Percentiles rank a stretch among this genome's conserved stretches.
Evolutionary conservation across 2,888 invertebrate species (phyloP).

Genomic region (Sinohyriopsis cumingii): DNA sequence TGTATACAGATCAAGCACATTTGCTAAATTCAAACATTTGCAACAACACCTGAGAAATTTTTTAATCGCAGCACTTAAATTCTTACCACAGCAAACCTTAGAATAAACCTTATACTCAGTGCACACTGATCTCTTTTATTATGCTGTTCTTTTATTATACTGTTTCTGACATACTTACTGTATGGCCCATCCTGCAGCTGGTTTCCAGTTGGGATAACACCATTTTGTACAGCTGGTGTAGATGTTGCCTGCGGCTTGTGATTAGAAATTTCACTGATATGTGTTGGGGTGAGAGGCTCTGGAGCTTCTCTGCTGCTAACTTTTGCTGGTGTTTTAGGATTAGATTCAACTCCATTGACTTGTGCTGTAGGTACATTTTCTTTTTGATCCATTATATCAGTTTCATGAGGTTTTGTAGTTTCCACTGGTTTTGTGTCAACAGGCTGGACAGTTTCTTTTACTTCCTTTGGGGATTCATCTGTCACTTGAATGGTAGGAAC

Average conservation of each 20-base stretch:
- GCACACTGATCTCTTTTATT: no score
- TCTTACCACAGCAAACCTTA: no score
- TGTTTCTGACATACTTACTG: constrained; percentile 16
- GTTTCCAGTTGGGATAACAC: constrained; percentile 45
- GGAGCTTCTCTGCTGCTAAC: constrained; percentile 29
- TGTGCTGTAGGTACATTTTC: constrained; percentile 44
- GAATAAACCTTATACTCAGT: no score
- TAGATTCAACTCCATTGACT: constrained; percentile 29
- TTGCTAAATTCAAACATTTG: no score
- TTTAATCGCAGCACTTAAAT: no score
- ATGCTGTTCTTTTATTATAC: no score
- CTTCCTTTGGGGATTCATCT: constrained; percentile 5
- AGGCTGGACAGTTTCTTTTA: constrained; percentile 13
- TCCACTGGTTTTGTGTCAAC: constrained; percentile 24
- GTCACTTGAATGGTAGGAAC: constrained; percentile 2
- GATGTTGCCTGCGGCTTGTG: constrained; percentile 59
- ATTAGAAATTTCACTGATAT: constrained; percentile 41
- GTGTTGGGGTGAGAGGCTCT: constrained; percentile 54
- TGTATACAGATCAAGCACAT: no score
- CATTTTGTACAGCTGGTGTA: constrained; percentile 57
- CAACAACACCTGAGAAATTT: no score
- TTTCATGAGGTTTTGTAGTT: constrained; percentile 36
- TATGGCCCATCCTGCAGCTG: constrained; percentile 23
- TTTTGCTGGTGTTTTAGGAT: constrained; percentile 40
- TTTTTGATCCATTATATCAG: constrained; percentile 40